A percentile compares a stretch with the other conserved stretches of the same genome.
phyloP scores from a whole-genome alignment of 1,140 invertebrate species.

The Olivierus martensii region DNA sequence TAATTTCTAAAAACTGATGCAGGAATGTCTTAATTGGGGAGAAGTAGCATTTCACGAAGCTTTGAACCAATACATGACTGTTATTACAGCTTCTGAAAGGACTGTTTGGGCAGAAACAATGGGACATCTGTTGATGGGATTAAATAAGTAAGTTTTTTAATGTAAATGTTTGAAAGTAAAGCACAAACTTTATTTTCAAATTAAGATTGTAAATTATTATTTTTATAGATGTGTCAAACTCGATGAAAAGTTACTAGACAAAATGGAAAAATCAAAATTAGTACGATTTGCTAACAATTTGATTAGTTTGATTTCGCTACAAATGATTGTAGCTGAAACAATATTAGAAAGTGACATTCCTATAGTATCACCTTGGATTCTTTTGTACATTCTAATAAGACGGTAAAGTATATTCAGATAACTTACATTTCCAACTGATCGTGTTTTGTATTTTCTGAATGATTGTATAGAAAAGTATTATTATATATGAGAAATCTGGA shows the following conservation, averaged over 20 bases:
- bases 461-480: too few relatives aligned
- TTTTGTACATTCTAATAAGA: slow-evolving; percentile 42
- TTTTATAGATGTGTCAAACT: slow-evolving; percentile 24
- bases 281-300: slow-evolving; percentile 56
- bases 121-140: slow-evolving; percentile 47
- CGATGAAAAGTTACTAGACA: slow-evolving; percentile 33
- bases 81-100: slow-evolving; percentile 14
- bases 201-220: slow-evolving; percentile 8
- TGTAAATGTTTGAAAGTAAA: too few relatives aligned
- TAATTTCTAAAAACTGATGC: slow-evolving; percentile 1
- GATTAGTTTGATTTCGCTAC: slow-evolving; percentile 55
- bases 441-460: too few relatives aligned
- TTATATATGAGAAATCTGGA: too few relatives aligned
- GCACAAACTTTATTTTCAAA: too few relatives aligned
- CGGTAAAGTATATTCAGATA: too few relatives aligned
- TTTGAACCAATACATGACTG: slow-evolving; percentile 26
- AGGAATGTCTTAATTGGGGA: slow-evolving; percentile 59
- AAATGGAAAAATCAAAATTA: slow-evolving; percentile 20
- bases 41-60: slow-evolving; percentile 45
- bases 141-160: slow-evolving; percentile 37
- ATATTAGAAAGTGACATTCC: too few relatives aligned
- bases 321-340: slow-evolving; percentile 26
- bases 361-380: slow-evolving; percentile 56
- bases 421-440: too few relatives aligned
- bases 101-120: slow-evolving; percentile 37